A percentile compares a stretch with the other conserved stretches of the same genome.
These are phyloP conservation scores for Brienomyrus longianalis DNA, from an alignment of 2,113 vertebrate genomes.

Conservation along the genomic window DNA sequence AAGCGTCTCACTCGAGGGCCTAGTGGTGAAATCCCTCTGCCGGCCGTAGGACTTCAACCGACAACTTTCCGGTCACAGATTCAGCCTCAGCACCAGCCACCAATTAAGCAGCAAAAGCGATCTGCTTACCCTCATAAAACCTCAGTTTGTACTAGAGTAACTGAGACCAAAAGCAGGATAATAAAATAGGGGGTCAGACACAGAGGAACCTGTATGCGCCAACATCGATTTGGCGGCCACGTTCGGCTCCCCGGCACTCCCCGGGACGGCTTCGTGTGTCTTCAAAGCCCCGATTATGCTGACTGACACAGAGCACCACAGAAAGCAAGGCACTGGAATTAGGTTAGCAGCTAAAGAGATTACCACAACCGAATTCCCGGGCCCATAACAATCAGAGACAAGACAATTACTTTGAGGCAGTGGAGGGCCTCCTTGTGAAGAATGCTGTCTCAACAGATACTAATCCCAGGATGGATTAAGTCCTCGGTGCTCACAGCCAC, in stretches of 20 bases:
- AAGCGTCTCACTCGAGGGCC: not conserved
- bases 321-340: slow-evolving; percentile 6
- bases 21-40: not conserved
- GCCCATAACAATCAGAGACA: slow-evolving; percentile 4
- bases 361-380: not conserved
- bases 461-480: not conserved
- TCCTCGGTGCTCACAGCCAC: not conserved
- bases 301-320: slow-evolving; percentile 9
- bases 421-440: not conserved
- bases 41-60: not conserved
- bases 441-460: slow-evolving; percentile 10
- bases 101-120: not conserved
- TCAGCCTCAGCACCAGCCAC: not conserved
- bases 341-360: slow-evolving; percentile 15
- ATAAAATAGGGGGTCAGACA: not conserved
- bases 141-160: not conserved
- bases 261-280: not conserved
- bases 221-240: not conserved
- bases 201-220: not conserved
- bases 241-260: not conserved
- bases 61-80: not conserved
- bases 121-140: not conserved
- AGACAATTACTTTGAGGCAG: slow-evolving; percentile 13
- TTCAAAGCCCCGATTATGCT: slow-evolving; percentile 10
- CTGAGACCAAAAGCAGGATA: not conserved